phyloP scores from a whole-genome alignment of 2,797 vertebrate species.

The Paedocypris micromegethes region DNA sequence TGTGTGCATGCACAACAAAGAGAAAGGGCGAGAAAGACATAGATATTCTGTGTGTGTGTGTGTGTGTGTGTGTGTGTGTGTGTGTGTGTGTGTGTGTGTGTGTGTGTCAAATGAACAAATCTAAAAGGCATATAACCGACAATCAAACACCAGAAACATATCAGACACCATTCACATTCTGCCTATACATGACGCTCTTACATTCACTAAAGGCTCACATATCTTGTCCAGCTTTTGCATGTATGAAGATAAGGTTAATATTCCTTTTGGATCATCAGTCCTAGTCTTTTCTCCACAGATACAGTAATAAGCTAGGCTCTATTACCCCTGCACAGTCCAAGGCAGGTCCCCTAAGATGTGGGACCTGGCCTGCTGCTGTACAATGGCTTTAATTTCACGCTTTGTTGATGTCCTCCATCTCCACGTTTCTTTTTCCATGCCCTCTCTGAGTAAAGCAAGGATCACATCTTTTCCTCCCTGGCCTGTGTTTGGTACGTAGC shows the following conservation, averaged over 20 bases:
- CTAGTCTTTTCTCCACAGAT: conserved; percentile 67
- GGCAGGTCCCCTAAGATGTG: conserved; percentile 53
- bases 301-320: conserved; percentile 69
- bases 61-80: too few relatives aligned
- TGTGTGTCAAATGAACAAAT: not conserved
- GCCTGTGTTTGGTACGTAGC: conserved; percentile 42
- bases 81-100: too few relatives aligned
- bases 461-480: conserved; percentile 53
- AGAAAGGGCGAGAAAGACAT: too few relatives aligned
- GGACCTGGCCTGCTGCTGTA: conserved; percentile 58
- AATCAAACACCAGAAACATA: not conserved
- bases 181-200: not conserved
- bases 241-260: conserved; percentile 60
- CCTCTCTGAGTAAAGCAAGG: conserved; percentile 51
- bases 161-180: not conserved
- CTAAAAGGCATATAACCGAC: conserved; percentile 4
- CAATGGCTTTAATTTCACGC: conserved; percentile 74
- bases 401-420: conserved; percentile 72
- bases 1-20: too few relatives aligned
- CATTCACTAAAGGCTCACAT: conserved; percentile 5
- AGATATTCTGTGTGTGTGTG: too few relatives aligned
- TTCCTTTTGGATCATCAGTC: conserved; percentile 57
- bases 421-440: conserved; percentile 43
- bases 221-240: conserved; percentile 25
- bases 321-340: conserved; percentile 59